phyloP scores from a whole-genome alignment of 2,113 vertebrate genomes.

The Lampris megalopsis region DNA sequence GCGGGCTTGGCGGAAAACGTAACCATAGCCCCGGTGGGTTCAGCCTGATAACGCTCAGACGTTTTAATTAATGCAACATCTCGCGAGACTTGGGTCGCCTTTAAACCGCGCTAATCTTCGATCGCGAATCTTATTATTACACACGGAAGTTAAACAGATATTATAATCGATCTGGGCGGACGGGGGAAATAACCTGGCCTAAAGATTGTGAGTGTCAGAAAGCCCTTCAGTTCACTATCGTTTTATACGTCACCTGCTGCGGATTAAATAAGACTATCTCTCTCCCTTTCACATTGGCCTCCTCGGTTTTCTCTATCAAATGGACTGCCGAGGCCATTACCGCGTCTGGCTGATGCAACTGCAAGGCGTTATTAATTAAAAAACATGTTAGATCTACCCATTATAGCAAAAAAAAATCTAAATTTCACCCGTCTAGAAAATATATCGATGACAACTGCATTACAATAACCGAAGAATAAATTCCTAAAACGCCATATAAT shows the following conservation, averaged over 20 bases:
- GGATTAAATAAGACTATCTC: not conserved
- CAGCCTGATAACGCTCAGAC: not conserved
- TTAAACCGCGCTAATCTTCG: not conserved
- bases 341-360: not conserved
- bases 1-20: not conserved
- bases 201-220: too few relatives aligned
- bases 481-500: constrained; percentile 17
- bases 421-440: constrained; percentile 44
- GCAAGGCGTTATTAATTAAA: constrained; percentile 1
- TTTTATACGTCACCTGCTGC: not conserved
- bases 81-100: not conserved
- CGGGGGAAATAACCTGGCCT: not conserved
- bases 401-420: not conserved
- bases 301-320: not conserved
- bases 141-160: not conserved
- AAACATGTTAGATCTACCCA: not conserved
- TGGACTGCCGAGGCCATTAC: constrained; percentile 44
- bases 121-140: too few relatives aligned
- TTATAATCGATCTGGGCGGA: not conserved
- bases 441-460: constrained; percentile 24
- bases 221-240: too few relatives aligned
- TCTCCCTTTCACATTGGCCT: not conserved
- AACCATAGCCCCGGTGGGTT: not conserved
- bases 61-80: not conserved
- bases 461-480: constrained; percentile 34